Conservation (phyloP, 2,888 invertebrate genomes). For the Tinea semifulvella region DNA sequence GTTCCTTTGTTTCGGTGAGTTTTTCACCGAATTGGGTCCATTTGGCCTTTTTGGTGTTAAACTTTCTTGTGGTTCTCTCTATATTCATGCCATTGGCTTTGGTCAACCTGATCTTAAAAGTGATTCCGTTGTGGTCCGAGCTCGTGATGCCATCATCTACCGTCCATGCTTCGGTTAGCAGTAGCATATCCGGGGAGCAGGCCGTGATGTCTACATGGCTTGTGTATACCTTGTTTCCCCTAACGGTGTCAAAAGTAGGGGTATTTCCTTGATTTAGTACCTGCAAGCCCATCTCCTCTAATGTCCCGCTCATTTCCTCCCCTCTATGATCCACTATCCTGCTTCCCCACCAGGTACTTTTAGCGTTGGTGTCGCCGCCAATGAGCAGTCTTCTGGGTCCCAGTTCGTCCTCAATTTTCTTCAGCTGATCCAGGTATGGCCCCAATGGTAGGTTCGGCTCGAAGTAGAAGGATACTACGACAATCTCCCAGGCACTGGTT, state of each 20-base stretch:
- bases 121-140: conserved; percentile 18
- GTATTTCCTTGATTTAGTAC: conserved; percentile 21
- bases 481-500: conserved; percentile 18
- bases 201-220: conserved; percentile 18
- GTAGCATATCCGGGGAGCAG: conserved; percentile 14
- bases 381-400: not conserved
- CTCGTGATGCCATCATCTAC: conserved; percentile 11
- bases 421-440: conserved; percentile 12
- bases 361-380: conserved; percentile 3
- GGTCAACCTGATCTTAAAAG: not conserved
- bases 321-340: conserved; percentile 2
- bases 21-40: not conserved
- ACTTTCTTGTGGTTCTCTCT: not conserved
- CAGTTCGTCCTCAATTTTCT: not conserved
- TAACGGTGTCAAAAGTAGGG: too few relatives aligned
- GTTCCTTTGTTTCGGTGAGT: not conserved
- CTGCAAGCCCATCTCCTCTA: conserved; percentile 17
- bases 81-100: not conserved
- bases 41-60: not conserved
- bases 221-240: not conserved
- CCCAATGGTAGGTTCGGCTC: conserved; percentile 17
- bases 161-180: conserved; percentile 11
- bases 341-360: conserved; percentile 17
- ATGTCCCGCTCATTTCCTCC: not conserved
- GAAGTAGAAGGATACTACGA: conserved; percentile 19